Evolutionary conservation across 2,797 vertebrate species (phyloP), one percentile per base, ranked within the genome.

Genomic region (Coregonus suidteri): DNA sequence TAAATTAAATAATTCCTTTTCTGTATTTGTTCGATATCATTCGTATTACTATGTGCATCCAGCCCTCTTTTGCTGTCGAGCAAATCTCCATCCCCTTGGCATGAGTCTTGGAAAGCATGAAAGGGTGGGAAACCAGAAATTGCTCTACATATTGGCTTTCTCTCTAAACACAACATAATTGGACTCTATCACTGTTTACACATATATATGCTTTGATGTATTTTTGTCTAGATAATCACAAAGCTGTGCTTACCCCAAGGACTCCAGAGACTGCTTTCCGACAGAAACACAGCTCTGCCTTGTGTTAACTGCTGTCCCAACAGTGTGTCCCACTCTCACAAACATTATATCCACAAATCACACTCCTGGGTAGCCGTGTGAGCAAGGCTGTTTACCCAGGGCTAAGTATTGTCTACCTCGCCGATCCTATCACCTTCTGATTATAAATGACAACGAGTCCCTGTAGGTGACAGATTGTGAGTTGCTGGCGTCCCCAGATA

Each of bases 391-490:
- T 90, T 92, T 89, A 90, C 90, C 87, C 89, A 84, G 73, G 88
- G 87, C 89, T 89, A 90, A 93, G 92, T 91, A 91, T 88, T 83
- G 52, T 86, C 82, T 77, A 87, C 75, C 81, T 83, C 84, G 3
- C 41, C 88, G 86, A 91, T 92, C 89, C 85, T 90, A 92, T 93
- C 89, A 83, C 88, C 87, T 85, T 89, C 89, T 93, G 92, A 94
- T 95, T 94, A 92, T 93, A 93, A 93, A 92, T 90, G 90, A 92
- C 93, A 93, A 89, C 16, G n/a, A 88, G 85, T 86, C 88, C 91
- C 90, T 89, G 83, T 85, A 90, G 91, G 89, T 93, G 94, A 94
- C 89, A 92, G 91, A 93, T 94, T 93, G 92, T 85, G 82, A 82
- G 85, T 89, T 86, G 85, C 88, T 91, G 86, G 87, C 88, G 85